A percentile compares a stretch with the other conserved stretches of the same genome.
Evolutionary conservation across 2,797 vertebrate genomes (phyloP).

Genomic region (Gephyroberyx darwinii): DNA sequence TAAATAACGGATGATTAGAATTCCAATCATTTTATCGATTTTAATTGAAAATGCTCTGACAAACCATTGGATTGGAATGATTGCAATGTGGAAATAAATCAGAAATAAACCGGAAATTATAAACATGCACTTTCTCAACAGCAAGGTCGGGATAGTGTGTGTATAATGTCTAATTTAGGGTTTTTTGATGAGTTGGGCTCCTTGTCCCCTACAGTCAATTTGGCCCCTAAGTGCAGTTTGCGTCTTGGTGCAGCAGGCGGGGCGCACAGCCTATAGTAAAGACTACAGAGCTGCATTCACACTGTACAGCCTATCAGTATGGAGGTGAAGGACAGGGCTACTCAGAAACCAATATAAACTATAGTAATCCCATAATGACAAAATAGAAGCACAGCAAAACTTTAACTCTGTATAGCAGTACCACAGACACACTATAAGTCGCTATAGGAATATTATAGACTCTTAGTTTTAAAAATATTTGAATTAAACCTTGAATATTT

Average conservation of each 20-base stretch:
- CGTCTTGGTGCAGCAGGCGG: slow-evolving; percentile 66
- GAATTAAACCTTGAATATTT: too few species aligned
- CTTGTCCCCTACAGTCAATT: slow-evolving; percentile 1
- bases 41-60: slow-evolving; percentile 3
- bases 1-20: background rate
- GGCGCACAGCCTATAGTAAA: slow-evolving; percentile 46
- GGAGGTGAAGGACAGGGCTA: too few species aligned
- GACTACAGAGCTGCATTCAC: background rate
- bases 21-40: background rate
- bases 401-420: too few species aligned
- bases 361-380: too few species aligned
- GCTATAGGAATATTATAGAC: too few species aligned
- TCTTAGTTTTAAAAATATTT: too few species aligned
- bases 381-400: too few species aligned
- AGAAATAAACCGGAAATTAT: too few species aligned
- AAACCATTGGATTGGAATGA: background rate
- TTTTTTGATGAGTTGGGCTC: slow-evolving; percentile 14
- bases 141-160: background rate
- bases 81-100: background rate
- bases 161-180: background rate
- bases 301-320: background rate
- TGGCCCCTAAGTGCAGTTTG: slow-evolving; percentile 57
- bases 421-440: too few species aligned
- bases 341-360: too few species aligned
- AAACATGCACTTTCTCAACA: background rate